Base-by-base conservation (phyloP, 1,140 invertebrate genomes). In the Conus ventricosus region DNA sequence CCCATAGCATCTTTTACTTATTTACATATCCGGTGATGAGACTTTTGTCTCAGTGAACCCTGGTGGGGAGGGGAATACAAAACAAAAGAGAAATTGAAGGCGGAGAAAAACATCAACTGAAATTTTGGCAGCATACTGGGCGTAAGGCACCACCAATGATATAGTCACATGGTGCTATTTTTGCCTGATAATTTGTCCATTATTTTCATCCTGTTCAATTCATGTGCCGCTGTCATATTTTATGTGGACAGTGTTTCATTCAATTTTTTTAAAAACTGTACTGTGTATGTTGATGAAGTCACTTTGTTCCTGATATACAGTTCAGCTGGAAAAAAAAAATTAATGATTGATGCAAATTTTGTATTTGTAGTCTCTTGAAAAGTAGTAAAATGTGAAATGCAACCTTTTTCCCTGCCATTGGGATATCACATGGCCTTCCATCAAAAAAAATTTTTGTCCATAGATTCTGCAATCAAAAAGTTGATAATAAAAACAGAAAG, bases 11-110 rank as follows among this genome's bases (percentile, higher is more conserved):
- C n/a, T 63, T 84, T 83, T 84, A 55, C 82, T 57, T 57, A 60
- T 63, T 84, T 84, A 84, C 82, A 84, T 84, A 84, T 84, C 82
- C 82, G 82, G 82, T 84, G 82, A 84, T 15, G 82, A 84, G 82
- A 84, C 82, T 84, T 63, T 84, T 84, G 82, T 84, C 82, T 84
- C 82, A 5, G n/a, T 84, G 57, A 53, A 84, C 80, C 80, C 51
- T 71, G 67, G 67, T 0, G 20, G 20, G 23, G 67, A n/a, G 67
- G 20, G 15, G 20, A 71, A 80, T 39, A 51, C 13, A 51, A 51
- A 27, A 39, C 13, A 54, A 54, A 81, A 81, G 80, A 51, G 80
- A 51, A 51, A 39, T 81, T 39, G 20, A 39, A 51, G 51, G 17
- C 4, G 51, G 39, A 81, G 80, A 81, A 81, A 11, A 81, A 81